phyloP scores from a whole-genome alignment of 1,140 invertebrate genomes.

The Saccostrea glomerata region DNA sequence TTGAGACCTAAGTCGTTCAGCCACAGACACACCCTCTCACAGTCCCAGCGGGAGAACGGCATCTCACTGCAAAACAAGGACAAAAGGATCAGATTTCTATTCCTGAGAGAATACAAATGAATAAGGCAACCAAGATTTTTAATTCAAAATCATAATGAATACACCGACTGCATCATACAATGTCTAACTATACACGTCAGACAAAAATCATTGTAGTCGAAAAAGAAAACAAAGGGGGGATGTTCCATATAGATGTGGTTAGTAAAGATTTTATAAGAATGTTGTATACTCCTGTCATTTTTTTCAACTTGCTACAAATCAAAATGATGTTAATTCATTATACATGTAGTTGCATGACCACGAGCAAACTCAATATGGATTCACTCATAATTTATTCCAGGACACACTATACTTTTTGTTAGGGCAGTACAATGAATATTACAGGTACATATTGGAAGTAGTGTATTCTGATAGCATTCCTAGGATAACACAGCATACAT shows the following conservation, averaged over 20 bases:
- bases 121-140: neutral
- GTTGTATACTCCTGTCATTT: no score
- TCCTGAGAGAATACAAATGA: neutral
- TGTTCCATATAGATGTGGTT: neutral
- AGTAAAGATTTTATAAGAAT: neutral
- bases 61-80: slow-evolving; percentile 65
- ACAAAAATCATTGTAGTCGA: neutral
- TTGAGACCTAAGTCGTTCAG: slow-evolving; percentile 91
- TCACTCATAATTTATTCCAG: neutral
- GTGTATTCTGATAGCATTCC: neutral
- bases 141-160: no score
- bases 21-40: slow-evolving; percentile 93
- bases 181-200: neutral
- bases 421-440: neutral
- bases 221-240: neutral
- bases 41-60: slow-evolving; percentile 86
- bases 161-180: neutral
- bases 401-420: neutral
- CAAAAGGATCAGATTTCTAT: neutral
- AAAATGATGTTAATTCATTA: no score
- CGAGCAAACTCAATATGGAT: neutral
- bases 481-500: neutral
- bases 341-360: neutral
- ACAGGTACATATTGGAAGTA: neutral
- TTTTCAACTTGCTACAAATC: no score